phyloP scores from a whole-genome alignment of 2,888 invertebrate species.

The Tryphoninae sp. region DNA sequence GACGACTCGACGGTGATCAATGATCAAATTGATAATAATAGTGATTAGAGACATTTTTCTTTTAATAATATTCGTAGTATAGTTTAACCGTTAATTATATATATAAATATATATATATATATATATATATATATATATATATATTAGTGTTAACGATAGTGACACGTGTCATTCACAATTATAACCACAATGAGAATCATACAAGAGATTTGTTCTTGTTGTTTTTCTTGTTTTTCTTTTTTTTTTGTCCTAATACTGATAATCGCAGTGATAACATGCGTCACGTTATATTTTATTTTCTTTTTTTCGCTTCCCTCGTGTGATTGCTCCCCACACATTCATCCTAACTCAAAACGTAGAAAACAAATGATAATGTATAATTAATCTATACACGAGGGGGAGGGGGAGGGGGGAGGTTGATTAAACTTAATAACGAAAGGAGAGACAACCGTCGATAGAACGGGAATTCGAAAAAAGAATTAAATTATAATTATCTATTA shows the following conservation, averaged over 20 bases:
- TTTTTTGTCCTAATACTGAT: constrained; percentile 59
- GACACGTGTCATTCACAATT: constrained; percentile 53
- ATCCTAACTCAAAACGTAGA: not conserved
- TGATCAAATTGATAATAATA: constrained; percentile 59
- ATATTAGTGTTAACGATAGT: constrained; percentile 61
- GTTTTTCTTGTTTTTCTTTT: constrained; percentile 13
- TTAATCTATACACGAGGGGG: not conserved
- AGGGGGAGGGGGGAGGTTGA: not conserved
- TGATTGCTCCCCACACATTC: not conserved
- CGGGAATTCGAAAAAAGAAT: constrained; percentile 2
- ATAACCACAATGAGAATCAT: constrained; percentile 60
- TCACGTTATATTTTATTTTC: constrained; percentile 1
- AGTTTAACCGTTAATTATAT: constrained; percentile 54
- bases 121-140: constrained; percentile 19
- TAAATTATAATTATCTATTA: constrained; percentile 25
- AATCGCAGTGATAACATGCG: constrained; percentile 45
- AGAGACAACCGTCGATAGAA: not conserved
- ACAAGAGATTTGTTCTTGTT: constrained; percentile 32
- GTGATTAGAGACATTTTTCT: constrained; percentile 44
- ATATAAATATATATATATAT: constrained; percentile 44
- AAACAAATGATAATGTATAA: not conserved
- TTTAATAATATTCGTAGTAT: constrained; percentile 50
- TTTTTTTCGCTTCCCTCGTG: not conserved
- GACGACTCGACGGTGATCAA: constrained; percentile 50
- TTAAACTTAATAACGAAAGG: constrained; percentile 2